These are phyloP conservation scores for Rambutsinella grinnellia DNA, from an alignment of 2,888 invertebrate species.

Conservation along the genomic window DNA sequence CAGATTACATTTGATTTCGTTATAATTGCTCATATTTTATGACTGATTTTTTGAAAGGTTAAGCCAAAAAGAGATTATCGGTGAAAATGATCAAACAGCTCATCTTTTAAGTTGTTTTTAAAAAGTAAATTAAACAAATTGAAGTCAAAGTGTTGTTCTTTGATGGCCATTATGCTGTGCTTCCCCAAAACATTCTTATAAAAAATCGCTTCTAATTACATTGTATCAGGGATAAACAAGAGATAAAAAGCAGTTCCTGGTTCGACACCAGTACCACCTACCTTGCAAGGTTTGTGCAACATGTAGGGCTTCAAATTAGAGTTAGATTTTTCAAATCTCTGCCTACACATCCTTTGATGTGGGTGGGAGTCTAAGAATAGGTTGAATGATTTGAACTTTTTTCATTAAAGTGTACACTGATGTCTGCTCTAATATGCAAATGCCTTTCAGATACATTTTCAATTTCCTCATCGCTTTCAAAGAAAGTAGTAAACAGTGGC, in stretches of 20 bases:
- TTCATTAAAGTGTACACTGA: background rate
- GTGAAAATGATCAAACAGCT: background rate
- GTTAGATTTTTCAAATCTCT: background rate
- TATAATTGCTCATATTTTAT: no score
- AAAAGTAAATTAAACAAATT: background rate
- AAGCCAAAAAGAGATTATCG: background rate
- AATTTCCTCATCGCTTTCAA: background rate
- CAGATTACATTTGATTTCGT: background rate
- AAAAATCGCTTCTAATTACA: background rate
- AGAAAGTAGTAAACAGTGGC: background rate
- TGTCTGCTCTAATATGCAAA: background rate
- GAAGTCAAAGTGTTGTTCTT: no score
- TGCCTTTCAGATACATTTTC: background rate
- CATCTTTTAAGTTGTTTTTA: no score
- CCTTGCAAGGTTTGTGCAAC: background rate
- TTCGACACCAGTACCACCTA: background rate
- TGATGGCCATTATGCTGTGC: no score
- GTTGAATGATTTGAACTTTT: background rate
- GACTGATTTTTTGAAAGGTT: background rate
- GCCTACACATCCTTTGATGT: background rate
- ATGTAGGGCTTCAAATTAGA: no score
- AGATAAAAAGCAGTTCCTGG: background rate
- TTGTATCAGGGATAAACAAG: background rate
- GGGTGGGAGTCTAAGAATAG: background rate
- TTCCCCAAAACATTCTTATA: background rate